phyloP scores from a whole-genome alignment of 2,797 vertebrate species.

The Hylomyscus alleni region DNA sequence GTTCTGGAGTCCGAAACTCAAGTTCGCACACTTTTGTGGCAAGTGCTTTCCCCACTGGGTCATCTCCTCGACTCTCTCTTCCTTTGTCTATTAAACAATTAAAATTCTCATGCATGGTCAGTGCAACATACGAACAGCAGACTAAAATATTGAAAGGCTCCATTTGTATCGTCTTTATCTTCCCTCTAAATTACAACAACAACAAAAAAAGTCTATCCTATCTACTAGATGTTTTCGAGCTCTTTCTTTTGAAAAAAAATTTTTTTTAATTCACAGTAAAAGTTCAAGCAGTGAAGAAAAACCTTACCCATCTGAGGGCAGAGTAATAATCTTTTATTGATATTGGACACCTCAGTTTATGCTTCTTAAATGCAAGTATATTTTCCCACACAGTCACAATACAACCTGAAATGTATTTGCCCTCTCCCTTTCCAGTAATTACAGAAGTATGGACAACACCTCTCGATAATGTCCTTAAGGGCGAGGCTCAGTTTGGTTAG shows the following conservation, averaged over 20 bases:
- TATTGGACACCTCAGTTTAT: background rate
- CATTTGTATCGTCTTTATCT: background rate
- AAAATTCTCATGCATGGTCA: slow-evolving; percentile 7
- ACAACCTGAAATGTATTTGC: background rate
- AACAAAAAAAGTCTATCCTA: background rate
- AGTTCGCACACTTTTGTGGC: background rate
- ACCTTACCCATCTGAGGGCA: background rate
- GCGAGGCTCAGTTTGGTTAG: background rate
- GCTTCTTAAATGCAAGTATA: background rate
- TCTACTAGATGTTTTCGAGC: background rate
- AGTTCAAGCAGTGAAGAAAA: slow-evolving; percentile 7
- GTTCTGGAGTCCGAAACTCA: background rate
- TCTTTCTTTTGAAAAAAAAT: background rate
- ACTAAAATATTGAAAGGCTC: background rate
- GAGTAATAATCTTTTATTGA: background rate
- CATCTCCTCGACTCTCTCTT: background rate
- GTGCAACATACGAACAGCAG: background rate
- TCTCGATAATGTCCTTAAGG: background rate
- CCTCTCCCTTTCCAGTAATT: background rate
- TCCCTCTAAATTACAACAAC: background rate
- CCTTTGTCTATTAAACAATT: slow-evolving; percentile 53
- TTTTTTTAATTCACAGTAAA: background rate
- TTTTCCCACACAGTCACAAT: background rate
- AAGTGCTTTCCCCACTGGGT: no score
- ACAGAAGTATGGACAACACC: background rate